Evolutionary conservation across 2,113 vertebrate species (phyloP), one percentile per base, ranked within the genome.

Genomic region (Agapornis roseicollis): DNA sequence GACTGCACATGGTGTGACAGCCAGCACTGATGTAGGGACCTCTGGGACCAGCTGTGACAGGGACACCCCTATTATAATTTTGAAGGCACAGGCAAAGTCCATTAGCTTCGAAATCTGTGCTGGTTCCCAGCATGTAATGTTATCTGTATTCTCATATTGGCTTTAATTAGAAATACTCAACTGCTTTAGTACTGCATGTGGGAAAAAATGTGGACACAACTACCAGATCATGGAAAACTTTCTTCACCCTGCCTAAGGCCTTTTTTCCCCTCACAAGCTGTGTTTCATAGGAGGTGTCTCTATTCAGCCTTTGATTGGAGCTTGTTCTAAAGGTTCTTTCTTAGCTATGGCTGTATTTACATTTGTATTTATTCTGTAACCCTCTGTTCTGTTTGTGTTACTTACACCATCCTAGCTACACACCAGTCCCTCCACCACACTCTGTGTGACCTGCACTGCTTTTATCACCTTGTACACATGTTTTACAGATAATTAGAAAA

Each of bases 121-220:
- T 47, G 28, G 23, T 76, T 82, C 84, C 29, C 61, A 89, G 90
- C 24, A 50, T 2, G 2, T 35, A 68, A 22, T 42, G 39, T 33
- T 55, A 78, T 11, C 52, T 58, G 18, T 41, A 55, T 50, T 88
- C 19, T 74, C 55, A 83, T 13, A 15, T 2, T 27, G 44, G 23
- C 7, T 52, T 77, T 82, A 78, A 78, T 78, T 66, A 85, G 73
- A 88, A 80, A 90, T 89, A 87, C 13, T 83, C 58, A 69, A 7
- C 10, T 24, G 2, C 82, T 94, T 70, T 33, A 47, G 37, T 13
- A 79, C 33, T 29, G 17, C 27, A 42, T 1, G 0, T 80, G 53
- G 80, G 93, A 93, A 96, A 95, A 56, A 91, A 80, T 74, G 44
- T 56, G 39, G 50, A 80, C 53, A 77, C 41, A 92, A 41, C 39